A percentile compares a stretch with the other conserved stretches of the same genome.
These are phyloP conservation scores for Ephestia elutella DNA, from an alignment of 1,140 invertebrate species.

Conservation along the genomic window DNA sequence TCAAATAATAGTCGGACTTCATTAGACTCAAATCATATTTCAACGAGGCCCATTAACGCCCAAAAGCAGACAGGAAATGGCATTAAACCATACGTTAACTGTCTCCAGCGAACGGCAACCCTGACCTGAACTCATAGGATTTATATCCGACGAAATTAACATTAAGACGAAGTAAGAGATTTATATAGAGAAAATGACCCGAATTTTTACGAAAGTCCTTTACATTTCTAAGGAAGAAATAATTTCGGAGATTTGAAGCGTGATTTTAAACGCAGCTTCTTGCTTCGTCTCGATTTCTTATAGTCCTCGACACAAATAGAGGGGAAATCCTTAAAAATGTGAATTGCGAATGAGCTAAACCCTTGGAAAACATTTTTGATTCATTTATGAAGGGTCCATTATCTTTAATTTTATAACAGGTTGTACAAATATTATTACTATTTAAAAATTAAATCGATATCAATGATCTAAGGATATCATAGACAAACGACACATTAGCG, in stretches of 20 bases:
- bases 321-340: no score
- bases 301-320: no score
- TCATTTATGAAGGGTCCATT: no score
- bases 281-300: no score
- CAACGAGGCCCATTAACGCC: not conserved
- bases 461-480: no score
- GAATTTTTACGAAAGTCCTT: conserved; percentile 36
- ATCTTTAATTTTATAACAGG: no score
- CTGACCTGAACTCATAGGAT: conserved; percentile 34
- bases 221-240: conserved; percentile 9
- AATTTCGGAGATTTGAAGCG: conserved; percentile 1
- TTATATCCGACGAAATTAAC: conserved; percentile 57
- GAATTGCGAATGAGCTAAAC: no score
- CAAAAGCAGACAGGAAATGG: not conserved
- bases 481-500: no score
- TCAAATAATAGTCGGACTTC: not conserved
- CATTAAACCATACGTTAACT: not conserved
- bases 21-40: not conserved
- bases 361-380: no score
- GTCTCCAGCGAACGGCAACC: not conserved
- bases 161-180: conserved; percentile 47
- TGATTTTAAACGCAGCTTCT: conserved; percentile 6
- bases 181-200: conserved; percentile 50
- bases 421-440: no score
- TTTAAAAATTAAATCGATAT: no score